A percentile compares a stretch with the other conserved stretches of the same genome.
Evolutionary conservation across 1,140 invertebrate species (phyloP).

Genomic region (Ceratina australensis): DNA sequence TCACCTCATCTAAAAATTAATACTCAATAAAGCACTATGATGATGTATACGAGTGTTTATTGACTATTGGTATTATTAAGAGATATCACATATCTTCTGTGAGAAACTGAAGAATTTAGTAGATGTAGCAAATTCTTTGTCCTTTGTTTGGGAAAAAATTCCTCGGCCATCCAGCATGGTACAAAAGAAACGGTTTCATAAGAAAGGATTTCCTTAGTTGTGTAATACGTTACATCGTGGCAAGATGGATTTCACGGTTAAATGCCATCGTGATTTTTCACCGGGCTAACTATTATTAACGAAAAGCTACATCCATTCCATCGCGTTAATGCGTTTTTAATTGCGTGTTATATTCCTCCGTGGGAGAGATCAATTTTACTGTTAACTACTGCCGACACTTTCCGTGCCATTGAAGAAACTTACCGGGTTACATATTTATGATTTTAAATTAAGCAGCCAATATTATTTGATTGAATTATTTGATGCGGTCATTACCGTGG

Average conservation of each 20-base stretch:
- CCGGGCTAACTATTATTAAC: constrained; percentile 34
- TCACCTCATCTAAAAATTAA: too few relatives aligned
- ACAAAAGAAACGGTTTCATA: constrained; percentile 7
- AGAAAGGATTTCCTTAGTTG: constrained; percentile 2
- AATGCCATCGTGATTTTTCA: constrained; percentile 11
- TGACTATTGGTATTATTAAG: not conserved
- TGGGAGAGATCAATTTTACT: constrained; percentile 8
- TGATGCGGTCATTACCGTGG: too few relatives aligned
- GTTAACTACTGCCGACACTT: constrained; percentile 3
- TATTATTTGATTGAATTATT: too few relatives aligned
- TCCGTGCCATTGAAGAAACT: not conserved
- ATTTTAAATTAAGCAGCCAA: not conserved
- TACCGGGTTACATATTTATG: not conserved
- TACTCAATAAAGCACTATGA: too few relatives aligned
- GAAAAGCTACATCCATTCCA: constrained; percentile 16
- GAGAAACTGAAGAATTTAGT: not conserved
- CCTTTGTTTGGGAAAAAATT: constrained; percentile 3
- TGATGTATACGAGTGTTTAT: too few relatives aligned
- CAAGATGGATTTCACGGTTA: constrained; percentile 26
- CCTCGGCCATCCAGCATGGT: not conserved
- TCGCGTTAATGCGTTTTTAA: constrained; percentile 38
- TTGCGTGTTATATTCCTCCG: constrained; percentile 25
- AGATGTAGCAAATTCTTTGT: not conserved
- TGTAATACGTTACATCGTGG: not conserved
- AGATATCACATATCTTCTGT: not conserved